Base-by-base conservation (phyloP, 2,797 vertebrate genomes). In the Erpetoichthys calabaricus region DNA sequence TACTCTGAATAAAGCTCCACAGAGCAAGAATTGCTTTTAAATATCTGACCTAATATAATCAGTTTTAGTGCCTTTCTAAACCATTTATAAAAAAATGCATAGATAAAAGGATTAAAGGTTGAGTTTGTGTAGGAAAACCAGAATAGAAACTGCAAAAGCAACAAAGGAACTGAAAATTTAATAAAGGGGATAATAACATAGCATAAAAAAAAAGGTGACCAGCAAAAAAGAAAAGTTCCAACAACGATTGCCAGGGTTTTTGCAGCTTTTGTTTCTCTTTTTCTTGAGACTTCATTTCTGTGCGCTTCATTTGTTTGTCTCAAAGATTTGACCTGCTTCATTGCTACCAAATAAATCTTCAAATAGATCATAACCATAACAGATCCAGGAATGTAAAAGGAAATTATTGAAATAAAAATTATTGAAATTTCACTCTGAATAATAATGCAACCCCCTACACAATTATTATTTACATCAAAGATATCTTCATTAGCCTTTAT, bases 121-220 rank as follows among this genome's bases (percentile, higher is more conserved):
- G 63, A 65, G 52, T 66, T 70, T 44, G 59, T 44, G 60, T 70
- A 68, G 41, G 64, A 63, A 5, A 70, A 51, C 65, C 68, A 70
- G 44, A 67, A 59, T 43, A 67, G 52, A 0, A 10, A 58, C 55
- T 69, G 65, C 3, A 55, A 64, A 5, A 67, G 25, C 6, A 47
- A 7, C 3, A 60, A 51, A 2, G 59, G 57, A 3, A 54, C 59
- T 8, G 52, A 49, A 51, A 63, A 66, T 25, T 54, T 55, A 49
- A 67, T 51, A 57, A 63, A 68, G 6, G 67, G 62, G 45, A 65
- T 57, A 8, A 63, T 56, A 5, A 65, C 53, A 41, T 65, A 59
- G 53, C 52, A 59, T 42, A 67, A 46, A 42, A 68, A 67, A 60
- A 67, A 65, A 1, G 67, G 65, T 47, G 56, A 59, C 69, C 69